Evolutionary conservation across 23 tunicate species (phyloP), one percentile per base, ranked within the genome.

Genomic region (Clavelina lepadiformis): DNA sequence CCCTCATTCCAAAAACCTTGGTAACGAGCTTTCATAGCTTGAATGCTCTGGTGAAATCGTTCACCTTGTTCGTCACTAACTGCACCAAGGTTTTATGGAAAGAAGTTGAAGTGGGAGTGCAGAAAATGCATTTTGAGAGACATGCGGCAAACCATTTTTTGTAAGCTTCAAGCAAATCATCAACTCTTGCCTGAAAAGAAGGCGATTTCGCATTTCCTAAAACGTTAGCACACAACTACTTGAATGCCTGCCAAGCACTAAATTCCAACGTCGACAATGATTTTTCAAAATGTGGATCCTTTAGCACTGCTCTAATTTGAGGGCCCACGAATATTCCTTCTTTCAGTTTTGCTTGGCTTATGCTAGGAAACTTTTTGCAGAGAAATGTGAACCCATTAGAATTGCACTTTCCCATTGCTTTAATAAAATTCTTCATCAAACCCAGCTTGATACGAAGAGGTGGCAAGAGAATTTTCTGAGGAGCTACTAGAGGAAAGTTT

Each of bases 311-410:
- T n/a, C n/a, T n/a, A n/a, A n/a, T n/a, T n/a, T n/a, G n/a, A n/a
- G n/a, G n/a, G n/a, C n/a, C n/a, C n/a, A n/a, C 67, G 31, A 60
- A 60, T 11, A 60, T 60, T 32, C 67, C 67, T 31, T 32, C 67
- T 60, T 52, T 52, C 58, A 52, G 6, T 28, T 52, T 60, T 15
- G 67, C 67, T 1, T n/a, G n/a, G n/a, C 38, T 33, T 38, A 2
- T 37, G 0, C 33, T 58, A 8, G 35, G 35, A 58, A 58, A 58
- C 35, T 58, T 58, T 58, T 25, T 26, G 22, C 65, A 58, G 65
- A 64, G 51, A 64, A 38, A 37, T 20, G 37, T 24, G 38, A 64
- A 64, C 11, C 46, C 67, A 1, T 61, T 33, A 44, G n/a, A 32
- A 30, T 31, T 19, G 7, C n/a, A 45, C 19, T 8, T 53, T 13